A percentile compares a stretch with the other conserved stretches of the same genome.
These are phyloP conservation scores for Crocuta crocuta DNA, from an alignment of 2,113 vertebrate genomes.

Conservation along the genomic window DNA sequence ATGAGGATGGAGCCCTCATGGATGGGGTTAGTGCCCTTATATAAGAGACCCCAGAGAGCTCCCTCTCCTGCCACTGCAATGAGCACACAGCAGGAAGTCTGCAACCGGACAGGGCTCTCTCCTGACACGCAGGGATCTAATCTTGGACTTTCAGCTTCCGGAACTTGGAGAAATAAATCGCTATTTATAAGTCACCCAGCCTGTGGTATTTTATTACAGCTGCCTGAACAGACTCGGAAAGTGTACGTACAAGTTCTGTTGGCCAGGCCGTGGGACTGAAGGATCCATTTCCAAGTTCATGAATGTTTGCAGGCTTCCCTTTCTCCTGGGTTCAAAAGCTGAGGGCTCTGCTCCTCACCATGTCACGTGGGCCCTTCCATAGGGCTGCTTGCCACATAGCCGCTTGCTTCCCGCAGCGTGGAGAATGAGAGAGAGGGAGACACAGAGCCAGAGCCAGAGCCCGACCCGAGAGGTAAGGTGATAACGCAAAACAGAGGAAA, in stretches of 20 bases:
- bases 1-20: neutral
- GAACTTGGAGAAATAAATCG: neutral
- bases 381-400: neutral
- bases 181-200: neutral
- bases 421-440: neutral
- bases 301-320: no score
- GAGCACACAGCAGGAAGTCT: neutral
- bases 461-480: neutral
- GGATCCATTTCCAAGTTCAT: neutral
- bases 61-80: neutral
- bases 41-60: neutral
- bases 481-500: neutral
- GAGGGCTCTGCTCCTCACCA: neutral
- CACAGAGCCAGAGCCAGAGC: neutral
- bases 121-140: neutral
- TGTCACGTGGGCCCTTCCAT: neutral
- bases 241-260: neutral
- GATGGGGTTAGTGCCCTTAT: neutral
- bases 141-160: neutral
- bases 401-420: neutral
- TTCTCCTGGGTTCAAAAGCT: neutral
- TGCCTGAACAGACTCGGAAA: neutral
- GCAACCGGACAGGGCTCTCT: neutral
- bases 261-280: neutral
- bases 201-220: neutral